Percentiles rank a stretch among this genome's conserved stretches.
These are phyloP conservation scores for Drosophila auraria DNA, from an alignment of 1,140 invertebrate genomes.

Conservation along the genomic window DNA sequence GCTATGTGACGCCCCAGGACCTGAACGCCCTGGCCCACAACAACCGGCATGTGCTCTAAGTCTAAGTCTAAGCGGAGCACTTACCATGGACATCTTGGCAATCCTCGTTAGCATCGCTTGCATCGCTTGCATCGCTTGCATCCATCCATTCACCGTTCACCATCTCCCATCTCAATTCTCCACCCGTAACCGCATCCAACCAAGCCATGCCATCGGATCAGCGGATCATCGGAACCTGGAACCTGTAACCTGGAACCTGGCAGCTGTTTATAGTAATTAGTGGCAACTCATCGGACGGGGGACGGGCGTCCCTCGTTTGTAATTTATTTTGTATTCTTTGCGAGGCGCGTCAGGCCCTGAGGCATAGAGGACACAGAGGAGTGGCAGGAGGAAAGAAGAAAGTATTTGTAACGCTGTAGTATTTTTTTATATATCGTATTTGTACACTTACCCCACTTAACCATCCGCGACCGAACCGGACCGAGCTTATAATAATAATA, in stretches of 20 bases:
- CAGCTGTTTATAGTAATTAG: slow-evolving; percentile 53
- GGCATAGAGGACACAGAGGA: neutral
- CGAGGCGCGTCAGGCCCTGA: slow-evolving; percentile 29
- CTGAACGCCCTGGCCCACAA: slow-evolving; percentile 71
- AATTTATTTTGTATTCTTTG: slow-evolving; percentile 48
- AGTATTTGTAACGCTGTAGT: slow-evolving; percentile 55
- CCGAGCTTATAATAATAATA: slow-evolving; percentile 35
- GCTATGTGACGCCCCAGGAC: slow-evolving; percentile 72
- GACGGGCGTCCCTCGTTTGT: slow-evolving; percentile 28
- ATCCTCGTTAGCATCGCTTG: slow-evolving; percentile 1
- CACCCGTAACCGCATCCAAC: slow-evolving; percentile 19
- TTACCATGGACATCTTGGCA: neutral
- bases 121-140: slow-evolving; percentile 8
- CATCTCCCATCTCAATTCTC: slow-evolving; percentile 9
- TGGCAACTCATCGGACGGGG: slow-evolving; percentile 23
- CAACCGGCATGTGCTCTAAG: slow-evolving; percentile 65
- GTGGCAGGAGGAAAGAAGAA: slow-evolving; percentile 1
- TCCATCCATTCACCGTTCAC: slow-evolving; percentile 5
- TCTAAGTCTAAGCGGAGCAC: slow-evolving; percentile 40
- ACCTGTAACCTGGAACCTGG: slow-evolving; percentile 7
- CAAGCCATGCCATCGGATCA: slow-evolving; percentile 33
- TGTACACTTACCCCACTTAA: slow-evolving; percentile 37
- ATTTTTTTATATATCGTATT: slow-evolving; percentile 53
- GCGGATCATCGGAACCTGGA: slow-evolving; percentile 2
- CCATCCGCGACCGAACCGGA: slow-evolving; percentile 7